Evolutionary conservation across 2,113 vertebrate species (phyloP), one percentile per base, ranked within the genome.

Genomic region (Notothenia coriiceps): DNA sequence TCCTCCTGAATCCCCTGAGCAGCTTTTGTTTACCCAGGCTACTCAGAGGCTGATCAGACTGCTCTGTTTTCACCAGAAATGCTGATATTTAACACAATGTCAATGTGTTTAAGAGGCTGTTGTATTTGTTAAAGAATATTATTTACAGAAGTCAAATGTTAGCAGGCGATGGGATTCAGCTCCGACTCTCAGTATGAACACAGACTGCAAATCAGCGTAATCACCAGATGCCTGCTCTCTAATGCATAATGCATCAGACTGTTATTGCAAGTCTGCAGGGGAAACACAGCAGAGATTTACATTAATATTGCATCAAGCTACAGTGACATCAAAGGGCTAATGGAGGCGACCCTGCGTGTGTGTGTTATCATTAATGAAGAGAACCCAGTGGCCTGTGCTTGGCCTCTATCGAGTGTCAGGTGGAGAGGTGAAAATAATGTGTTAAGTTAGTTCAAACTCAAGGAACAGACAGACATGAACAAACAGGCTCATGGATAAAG

Each of bases 281-380:
- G 84, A 73, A 92, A 91, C 77, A 90, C 72, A 86, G 83, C 86
- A 79, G 65, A 78, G 82, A 88, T 92, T 91, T 82, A 82, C 88
- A 94, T 95, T 82, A 92, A 94, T 93, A 90, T 93, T 94, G 95
- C 40, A 95, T 93, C 86, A 86, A 70, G 57, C 44, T 49, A 17
- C 75, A 25, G 71, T 84, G 86, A 88, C 88, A 89, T 91, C 86
- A 92, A 90, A 87, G 82, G 76, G 54, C 75, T 79, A 78, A 82
- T 89, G 74, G 73, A 80, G 77, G 52, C 79, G 62, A 73, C 74
- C 51, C 44, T 40, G 46, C 17, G 10, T 56, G 54, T 81, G 74
- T 64, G 68, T 79, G 76, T 82, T 50, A 74, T 62, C 49, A 50
- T 79, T 86, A 85, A 88, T 89, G 70, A 86, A 88, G 75, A 75